Base-by-base conservation (phyloP, 2,113 vertebrate species). In the Lagopus muta region DNA sequence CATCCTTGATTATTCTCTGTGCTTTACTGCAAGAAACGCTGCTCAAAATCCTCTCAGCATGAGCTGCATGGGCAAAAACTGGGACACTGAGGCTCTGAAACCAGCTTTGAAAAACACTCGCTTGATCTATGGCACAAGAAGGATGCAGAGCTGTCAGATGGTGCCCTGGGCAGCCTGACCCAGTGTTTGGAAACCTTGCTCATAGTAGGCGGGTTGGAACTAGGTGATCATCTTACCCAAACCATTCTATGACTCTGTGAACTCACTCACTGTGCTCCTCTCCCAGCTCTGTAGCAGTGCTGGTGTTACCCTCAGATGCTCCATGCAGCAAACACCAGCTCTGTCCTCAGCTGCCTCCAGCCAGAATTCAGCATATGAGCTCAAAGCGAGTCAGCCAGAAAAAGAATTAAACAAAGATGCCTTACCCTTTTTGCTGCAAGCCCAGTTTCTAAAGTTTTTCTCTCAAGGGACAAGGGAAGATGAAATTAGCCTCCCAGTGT, bases 101-200 rank as follows among this genome's bases (percentile, higher is more conserved):
- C 65, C 52, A 74, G 91, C 38, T 83, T 86, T 79, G 95, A 88
- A 93, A 94, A 95, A 94, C 80, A 89, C 20, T 43, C 67, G 47
- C 65, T 75, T 3, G 0, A n/a, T 90, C 42, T 16, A 43, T 67
- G 48, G 71, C 66, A 40, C 52, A 54, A 54, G 48, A 50, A 50
- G 27, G 27, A 54, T 28, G 9, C 52, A 28, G 52, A 54, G 27
- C 27, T 28, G 52, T 54, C 2, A 14, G 52, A 54, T 16, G 48
- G 24, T 25, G 52, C 27, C 52, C 52, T 54, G 52, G 27, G 52
- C 52, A 54, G 52, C 52, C 52, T 16, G 52, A 54, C 15, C 27
- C 28, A 54, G 52, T 30, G 27, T 27, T 10, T 54, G 52, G 27
- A 54, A 32, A 19, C 54, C 54, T 18, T 57, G 54, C 54, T 30